Conservation (phyloP, 2,113 vertebrate species). For the Eidolon helvum region DNA sequence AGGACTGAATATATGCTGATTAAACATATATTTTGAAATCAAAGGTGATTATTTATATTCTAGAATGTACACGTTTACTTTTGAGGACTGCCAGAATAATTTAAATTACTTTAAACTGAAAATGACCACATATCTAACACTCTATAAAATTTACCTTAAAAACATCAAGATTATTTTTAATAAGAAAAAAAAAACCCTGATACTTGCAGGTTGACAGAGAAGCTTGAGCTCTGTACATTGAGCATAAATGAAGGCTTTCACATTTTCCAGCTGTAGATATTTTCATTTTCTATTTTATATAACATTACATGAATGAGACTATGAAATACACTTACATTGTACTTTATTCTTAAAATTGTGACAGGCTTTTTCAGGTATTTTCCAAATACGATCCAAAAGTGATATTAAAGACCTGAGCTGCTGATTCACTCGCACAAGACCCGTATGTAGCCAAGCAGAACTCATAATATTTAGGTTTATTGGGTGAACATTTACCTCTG, state of each 20-base stretch:
- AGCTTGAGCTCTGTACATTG: neutral
- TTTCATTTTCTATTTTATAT: slow-evolving; percentile 20
- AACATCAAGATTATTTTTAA: slow-evolving; percentile 52
- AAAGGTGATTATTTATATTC: neutral
- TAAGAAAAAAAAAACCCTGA: neutral
- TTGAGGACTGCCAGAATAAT: slow-evolving; percentile 12
- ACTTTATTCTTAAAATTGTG: slow-evolving; percentile 18
- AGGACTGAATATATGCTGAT: neutral
- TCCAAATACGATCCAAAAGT: neutral
- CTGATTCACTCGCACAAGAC: slow-evolving; percentile 41
- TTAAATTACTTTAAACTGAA: slow-evolving; percentile 50
- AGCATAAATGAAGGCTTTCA: slow-evolving; percentile 47
- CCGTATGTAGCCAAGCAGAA: slow-evolving; percentile 11
- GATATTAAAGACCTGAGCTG: neutral
- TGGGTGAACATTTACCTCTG: neutral
- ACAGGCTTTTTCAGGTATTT: slow-evolving; percentile 53
- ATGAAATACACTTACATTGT: neutral
- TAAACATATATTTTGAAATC: neutral
- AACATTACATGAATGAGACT: neutral
- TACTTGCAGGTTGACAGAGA: neutral
- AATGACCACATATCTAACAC: slow-evolving; percentile 60
- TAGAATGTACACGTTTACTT: neutral
- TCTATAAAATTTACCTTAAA: slow-evolving; percentile 58
- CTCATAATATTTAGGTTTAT: slow-evolving; percentile 33
- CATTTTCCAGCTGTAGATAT: slow-evolving; percentile 34